Conservation (phyloP, 2,888 invertebrate genomes). For the Clitarchus hookeri region DNA sequence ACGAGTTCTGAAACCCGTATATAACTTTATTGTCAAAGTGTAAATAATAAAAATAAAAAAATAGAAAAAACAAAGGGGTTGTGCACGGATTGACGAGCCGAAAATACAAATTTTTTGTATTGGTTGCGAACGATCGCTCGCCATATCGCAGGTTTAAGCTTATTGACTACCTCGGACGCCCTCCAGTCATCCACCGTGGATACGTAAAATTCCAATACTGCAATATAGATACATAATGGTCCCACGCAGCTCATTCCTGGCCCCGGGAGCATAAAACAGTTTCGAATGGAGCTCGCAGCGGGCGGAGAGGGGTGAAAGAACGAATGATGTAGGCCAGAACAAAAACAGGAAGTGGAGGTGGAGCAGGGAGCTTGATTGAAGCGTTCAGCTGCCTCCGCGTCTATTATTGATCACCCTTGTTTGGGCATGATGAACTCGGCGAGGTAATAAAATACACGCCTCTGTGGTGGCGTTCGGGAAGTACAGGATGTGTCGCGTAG, state of each 20-base stretch:
- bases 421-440: not conserved
- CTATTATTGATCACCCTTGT: constrained; percentile 14
- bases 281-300: not conserved
- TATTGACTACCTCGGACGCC: no score
- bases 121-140: no score
- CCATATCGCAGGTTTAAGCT: no score
- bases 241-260: not conserved
- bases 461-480: not conserved
- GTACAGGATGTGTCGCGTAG: not conserved
- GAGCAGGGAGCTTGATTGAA: not conserved
- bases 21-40: no score
- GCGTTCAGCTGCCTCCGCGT: not conserved
- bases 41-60: no score
- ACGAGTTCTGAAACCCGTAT: no score
- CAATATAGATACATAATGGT: not conserved
- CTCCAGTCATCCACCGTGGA: not conserved
- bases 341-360: not conserved
- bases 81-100: no score
- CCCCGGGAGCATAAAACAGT: not conserved
- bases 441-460: not conserved
- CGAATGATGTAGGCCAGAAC: not conserved
- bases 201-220: not conserved
- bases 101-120: no score
- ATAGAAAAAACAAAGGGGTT: no score
- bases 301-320: not conserved